Evolutionary conservation across 1,140 invertebrate genomes (phyloP).

Genomic region (Trachymyrmex cornetzi): DNA sequence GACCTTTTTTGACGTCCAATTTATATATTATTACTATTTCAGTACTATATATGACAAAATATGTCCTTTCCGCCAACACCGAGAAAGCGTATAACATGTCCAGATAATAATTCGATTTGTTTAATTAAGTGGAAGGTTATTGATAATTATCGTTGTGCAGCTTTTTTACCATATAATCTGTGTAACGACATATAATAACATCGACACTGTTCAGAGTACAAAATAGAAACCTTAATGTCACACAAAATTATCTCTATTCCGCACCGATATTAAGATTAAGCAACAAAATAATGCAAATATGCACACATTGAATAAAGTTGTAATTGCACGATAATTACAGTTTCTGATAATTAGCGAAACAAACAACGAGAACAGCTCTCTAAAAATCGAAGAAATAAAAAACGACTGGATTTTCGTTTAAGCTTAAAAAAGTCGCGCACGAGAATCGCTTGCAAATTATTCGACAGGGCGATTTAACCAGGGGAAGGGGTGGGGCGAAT

Average conservation of each 20-base stretch:
- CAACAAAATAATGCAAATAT: not conserved
- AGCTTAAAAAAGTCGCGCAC: not conserved
- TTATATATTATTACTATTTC: not conserved
- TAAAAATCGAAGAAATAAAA: not conserved
- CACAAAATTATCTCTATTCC: not conserved
- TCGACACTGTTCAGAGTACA: too few species aligned
- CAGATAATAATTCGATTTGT: constrained; percentile 55
- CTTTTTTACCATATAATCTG: too few species aligned
- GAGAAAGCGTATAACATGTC: constrained; percentile 32
- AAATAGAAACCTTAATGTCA: not conserved
- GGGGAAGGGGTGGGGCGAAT: not conserved
- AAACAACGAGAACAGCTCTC: not conserved
- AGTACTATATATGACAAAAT: not conserved
- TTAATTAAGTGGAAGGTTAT: constrained; percentile 57
- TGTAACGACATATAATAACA: too few species aligned
- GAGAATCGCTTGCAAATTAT: constrained; percentile 17
- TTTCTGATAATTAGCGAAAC: not conserved
- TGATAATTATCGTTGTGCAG: constrained; percentile 22
- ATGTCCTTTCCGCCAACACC: constrained; percentile 17
- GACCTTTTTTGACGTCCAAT: not conserved
- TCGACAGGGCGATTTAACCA: not conserved
- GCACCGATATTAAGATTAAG: not conserved
- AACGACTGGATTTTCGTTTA: not conserved
- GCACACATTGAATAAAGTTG: not conserved
- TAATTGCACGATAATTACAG: not conserved